These are phyloP conservation scores for Empidonax traillii DNA, from an alignment of 2,113 vertebrate genomes.

Conservation along the genomic window DNA sequence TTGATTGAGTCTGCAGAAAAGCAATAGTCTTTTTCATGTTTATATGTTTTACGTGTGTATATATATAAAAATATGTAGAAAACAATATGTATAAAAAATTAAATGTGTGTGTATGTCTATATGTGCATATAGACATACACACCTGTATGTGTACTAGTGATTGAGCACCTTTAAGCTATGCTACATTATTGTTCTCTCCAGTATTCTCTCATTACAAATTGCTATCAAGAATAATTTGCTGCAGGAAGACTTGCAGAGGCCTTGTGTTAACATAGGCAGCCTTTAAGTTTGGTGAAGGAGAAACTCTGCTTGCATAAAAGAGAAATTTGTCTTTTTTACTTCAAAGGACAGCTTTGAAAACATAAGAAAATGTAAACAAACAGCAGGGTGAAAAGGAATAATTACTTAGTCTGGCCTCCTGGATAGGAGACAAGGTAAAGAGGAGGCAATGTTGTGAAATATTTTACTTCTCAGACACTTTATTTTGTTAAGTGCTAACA, in stretches of 20 bases:
- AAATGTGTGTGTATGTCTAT: not conserved
- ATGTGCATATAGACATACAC: not conserved
- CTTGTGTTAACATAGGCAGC: not conserved
- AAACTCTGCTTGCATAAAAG: not conserved
- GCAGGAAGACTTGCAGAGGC: not conserved
- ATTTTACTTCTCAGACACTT: not conserved
- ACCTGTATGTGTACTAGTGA: not conserved
- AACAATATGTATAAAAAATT: not conserved
- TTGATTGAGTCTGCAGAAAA: not conserved
- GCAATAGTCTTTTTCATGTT: not conserved
- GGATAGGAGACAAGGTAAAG: not conserved
- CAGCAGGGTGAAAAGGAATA: not conserved
- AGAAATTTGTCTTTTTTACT: constrained; percentile 4
- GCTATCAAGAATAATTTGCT: not conserved
- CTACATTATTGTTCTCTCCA: not conserved
- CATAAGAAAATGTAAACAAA: not conserved
- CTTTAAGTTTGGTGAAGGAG: not conserved
- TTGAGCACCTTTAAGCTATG: not conserved
- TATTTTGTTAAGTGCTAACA: not conserved
- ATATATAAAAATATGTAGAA: not conserved
- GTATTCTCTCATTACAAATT: not conserved
- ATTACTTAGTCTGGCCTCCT: not conserved
- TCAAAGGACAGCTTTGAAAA: not conserved
- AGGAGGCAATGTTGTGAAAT: not conserved
- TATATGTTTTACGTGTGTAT: not conserved